phyloP scores from a whole-genome alignment of 1,140 invertebrate genomes.

The Agrypnia vestita region DNA sequence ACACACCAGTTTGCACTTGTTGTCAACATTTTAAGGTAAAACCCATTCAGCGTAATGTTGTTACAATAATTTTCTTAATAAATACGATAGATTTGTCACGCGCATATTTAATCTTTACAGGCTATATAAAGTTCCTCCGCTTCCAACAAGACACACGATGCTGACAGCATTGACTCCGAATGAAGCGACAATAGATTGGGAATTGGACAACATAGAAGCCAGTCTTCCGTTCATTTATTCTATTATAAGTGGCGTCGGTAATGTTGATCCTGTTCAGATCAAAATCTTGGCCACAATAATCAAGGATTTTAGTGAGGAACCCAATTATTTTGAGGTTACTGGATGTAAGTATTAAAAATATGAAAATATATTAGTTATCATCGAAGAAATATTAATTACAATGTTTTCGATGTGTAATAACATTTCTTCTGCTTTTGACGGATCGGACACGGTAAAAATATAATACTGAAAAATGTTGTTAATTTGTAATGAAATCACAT shows the following conservation, averaged over 20 bases:
- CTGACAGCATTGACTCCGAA: slow-evolving; percentile 22
- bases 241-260: slow-evolving; percentile 36
- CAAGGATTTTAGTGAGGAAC: slow-evolving; percentile 55
- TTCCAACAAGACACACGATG: slow-evolving; percentile 46
- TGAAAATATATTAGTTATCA: too few relatives aligned
- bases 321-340: slow-evolving; percentile 48
- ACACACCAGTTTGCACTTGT: slow-evolving; percentile 47
- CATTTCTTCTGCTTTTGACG: too few relatives aligned
- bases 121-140: slow-evolving; percentile 55
- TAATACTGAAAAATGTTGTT: too few relatives aligned
- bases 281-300: slow-evolving; percentile 49
- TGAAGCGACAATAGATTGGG: slow-evolving; percentile 51
- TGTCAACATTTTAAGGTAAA: slow-evolving; percentile 55
- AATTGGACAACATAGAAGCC: slow-evolving; percentile 48
- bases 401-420: too few relatives aligned
- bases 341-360: slow-evolving; percentile 15
- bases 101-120: slow-evolving; percentile 15
- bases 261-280: slow-evolving; percentile 41
- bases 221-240: slow-evolving; percentile 50
- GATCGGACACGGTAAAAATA: too few relatives aligned
- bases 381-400: too few relatives aligned
- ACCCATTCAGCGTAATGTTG: too few relatives aligned
- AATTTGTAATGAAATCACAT: too few relatives aligned
- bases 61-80: too few relatives aligned
- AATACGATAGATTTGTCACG: too few relatives aligned